Percentiles rank a stretch among this genome's conserved stretches.
phyloP scores from a whole-genome alignment of 2,888 invertebrate genomes.

The Beris morrisii region DNA sequence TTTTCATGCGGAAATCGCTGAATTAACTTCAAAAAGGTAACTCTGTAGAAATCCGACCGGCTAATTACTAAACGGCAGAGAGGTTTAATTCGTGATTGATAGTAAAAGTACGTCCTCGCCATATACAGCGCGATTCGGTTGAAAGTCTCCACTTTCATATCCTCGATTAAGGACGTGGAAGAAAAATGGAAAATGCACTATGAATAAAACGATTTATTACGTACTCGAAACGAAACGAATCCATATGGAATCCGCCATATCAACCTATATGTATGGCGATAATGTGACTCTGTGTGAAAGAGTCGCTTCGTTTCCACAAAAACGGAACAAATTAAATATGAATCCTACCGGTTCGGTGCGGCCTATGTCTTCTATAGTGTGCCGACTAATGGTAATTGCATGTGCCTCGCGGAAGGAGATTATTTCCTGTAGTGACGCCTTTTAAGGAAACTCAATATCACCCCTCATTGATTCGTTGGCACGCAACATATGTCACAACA shows the following conservation, averaged over 20 bases:
- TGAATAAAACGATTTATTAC: slow-evolving; percentile 19
- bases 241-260: neutral
- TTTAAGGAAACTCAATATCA: slow-evolving; percentile 37
- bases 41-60: slow-evolving; percentile 4
- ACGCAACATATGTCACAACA: slow-evolving; percentile 29
- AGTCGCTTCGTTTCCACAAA: neutral
- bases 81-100: slow-evolving; percentile 20
- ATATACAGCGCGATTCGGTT: too few relatives aligned
- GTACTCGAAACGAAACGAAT: neutral
- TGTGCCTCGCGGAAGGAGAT: slow-evolving; percentile 42
- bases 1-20: slow-evolving; percentile 16
- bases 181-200: slow-evolving; percentile 11
- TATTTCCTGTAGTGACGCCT: slow-evolving; percentile 44
- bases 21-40: slow-evolving; percentile 20
- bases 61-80: slow-evolving; percentile 22
- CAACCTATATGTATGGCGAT: neutral
- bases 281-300: neutral
- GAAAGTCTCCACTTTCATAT: too few relatives aligned
- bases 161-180: too few relatives aligned
- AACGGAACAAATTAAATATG: slow-evolving; percentile 8
- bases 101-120: neutral
- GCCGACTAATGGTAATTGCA: slow-evolving; percentile 13
- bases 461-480: slow-evolving; percentile 21
- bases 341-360: neutral
- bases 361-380: neutral